Conservation (phyloP, 2,113 vertebrate genomes). For the Mormoops blainvillei region DNA sequence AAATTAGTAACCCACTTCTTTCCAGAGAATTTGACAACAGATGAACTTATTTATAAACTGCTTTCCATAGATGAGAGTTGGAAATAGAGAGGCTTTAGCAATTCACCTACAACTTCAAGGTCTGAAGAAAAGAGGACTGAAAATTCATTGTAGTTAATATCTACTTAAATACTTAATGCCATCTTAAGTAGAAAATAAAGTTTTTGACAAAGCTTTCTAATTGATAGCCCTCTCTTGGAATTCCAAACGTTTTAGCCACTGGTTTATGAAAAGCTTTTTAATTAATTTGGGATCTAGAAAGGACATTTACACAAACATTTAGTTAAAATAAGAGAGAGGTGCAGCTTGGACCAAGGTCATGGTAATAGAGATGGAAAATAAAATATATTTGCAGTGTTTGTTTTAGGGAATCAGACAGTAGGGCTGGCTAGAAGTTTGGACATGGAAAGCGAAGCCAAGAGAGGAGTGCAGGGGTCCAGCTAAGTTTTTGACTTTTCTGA, state of each 20-base stretch:
- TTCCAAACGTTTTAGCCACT: background rate
- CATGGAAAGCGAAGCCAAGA: background rate
- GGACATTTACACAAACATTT: background rate
- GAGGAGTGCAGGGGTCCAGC: background rate
- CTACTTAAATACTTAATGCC: background rate
- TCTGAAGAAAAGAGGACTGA: background rate
- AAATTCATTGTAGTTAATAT: background rate
- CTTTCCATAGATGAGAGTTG: background rate
- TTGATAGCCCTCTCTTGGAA: background rate
- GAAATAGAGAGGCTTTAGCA: background rate
- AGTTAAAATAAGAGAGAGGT: background rate
- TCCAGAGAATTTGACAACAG: background rate
- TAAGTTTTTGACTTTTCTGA: background rate
- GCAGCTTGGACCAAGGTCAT: background rate
- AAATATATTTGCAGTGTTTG: background rate
- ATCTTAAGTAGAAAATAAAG: background rate
- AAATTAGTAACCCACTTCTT: background rate
- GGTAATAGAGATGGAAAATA: background rate
- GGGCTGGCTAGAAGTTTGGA: background rate
- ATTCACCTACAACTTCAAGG: background rate
- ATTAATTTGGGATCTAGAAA: background rate
- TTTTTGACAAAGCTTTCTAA: background rate
- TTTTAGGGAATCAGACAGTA: background rate
- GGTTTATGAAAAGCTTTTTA: background rate
- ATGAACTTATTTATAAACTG: background rate